Evolutionary conservation across 37 sponge, comb jelly and placozoan genomes (phyloP), one percentile per base, ranked within the genome.

Genomic region (Tethya wilhelma): DNA sequence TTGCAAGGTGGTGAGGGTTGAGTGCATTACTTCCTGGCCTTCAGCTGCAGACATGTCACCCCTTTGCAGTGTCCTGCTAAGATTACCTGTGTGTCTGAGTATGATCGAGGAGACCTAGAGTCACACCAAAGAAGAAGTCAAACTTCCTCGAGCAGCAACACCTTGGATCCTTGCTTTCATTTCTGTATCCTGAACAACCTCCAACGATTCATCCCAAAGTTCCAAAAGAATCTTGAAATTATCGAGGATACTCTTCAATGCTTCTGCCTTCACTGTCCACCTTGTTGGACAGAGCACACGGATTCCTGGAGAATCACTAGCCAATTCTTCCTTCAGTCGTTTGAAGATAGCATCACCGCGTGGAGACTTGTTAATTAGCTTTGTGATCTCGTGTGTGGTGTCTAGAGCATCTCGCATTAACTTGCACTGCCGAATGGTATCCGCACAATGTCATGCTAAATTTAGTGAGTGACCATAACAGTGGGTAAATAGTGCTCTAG

Each of bases 141-240:
- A 88, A 82, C 43, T 80, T 74, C 41, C 25, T 34, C 82, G 82
- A 39, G 64, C 71, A 64, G 82, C 77, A 69, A 88, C 82, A 53
- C 89, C 82, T 39, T 77, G 65, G 38, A 88, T 76, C 64, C 89
- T 82, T 23, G 82, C 82, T 77, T 79, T 88, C 82, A 88, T 81
- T 66, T 88, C 89, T 31, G 77, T 81, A 67, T 67, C 89, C 34
- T 80, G 71, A 39, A 84, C 81, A 34, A 29, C 46, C 49, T 88
- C 82, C 59, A 81, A 12, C 19, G 89, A 81, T 56, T 88, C 78
- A 0, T 41, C 77, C 82, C 70, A 88, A 73, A 88, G 82, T 44
- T 62, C 44, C 1, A 80, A 31, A 19, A 88, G 82, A 30, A 88
- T 63, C 2, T 53, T 53, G 26, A 59, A 88, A 62, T 88, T 88